A percentile compares a stretch with the other conserved stretches of the same genome.
Conservation (phyloP, 2,113 vertebrate genomes). For the Callionymus lyra region DNA sequence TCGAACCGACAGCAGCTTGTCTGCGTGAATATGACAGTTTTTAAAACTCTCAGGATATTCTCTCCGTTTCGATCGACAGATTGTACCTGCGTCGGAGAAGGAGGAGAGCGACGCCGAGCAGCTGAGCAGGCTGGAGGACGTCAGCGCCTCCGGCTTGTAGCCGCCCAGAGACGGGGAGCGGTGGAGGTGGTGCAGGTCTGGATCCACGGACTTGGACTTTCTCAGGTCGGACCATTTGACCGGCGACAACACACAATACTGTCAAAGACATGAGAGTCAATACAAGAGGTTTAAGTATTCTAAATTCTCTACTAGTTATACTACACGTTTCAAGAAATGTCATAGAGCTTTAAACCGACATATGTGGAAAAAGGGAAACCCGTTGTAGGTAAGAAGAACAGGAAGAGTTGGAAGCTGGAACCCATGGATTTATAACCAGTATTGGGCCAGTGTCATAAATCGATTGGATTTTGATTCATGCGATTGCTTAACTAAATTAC, state of each 20-base stretch:
- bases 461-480: too few relatives aligned
- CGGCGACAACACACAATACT: conserved; percentile 84
- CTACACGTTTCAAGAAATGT: too few relatives aligned
- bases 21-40: conserved; percentile 27
- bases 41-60: background rate
- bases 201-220: conserved; percentile 73
- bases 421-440: too few relatives aligned
- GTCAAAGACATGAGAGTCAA: conserved; percentile 10
- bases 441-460: too few relatives aligned
- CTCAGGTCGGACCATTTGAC: conserved; percentile 83
- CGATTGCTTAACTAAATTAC: too few relatives aligned
- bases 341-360: too few relatives aligned
- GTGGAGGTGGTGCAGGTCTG: conserved; percentile 70
- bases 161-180: conserved; percentile 55
- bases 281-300: background rate
- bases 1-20: conserved; percentile 70
- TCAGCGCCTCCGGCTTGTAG: conserved; percentile 53
- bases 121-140: conserved; percentile 63
- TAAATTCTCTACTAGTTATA: too few relatives aligned
- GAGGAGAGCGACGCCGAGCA: conserved; percentile 64
- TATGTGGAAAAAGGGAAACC: too few relatives aligned
- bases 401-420: too few relatives aligned
- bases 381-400: too few relatives aligned
- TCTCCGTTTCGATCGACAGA: fast-evolving
- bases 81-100: conserved; percentile 50